A percentile compares a stretch with the other conserved stretches of the same genome.
phyloP scores from a whole-genome alignment of 2,888 invertebrate species.

The Xylota segnis region DNA sequence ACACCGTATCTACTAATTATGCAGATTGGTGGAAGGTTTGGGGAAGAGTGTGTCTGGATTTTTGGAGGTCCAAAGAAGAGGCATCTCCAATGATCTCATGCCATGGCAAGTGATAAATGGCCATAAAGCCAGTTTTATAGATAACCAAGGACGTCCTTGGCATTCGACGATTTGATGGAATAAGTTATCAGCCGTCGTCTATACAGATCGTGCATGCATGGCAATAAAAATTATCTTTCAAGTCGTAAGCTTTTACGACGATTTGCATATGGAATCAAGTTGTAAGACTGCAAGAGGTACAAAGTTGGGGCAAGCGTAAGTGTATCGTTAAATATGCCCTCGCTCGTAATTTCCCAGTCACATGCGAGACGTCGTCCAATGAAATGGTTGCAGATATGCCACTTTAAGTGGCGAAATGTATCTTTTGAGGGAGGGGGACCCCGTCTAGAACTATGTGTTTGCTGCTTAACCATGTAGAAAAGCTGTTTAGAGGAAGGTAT shows the following conservation, averaged over 20 bases:
- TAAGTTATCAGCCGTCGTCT: not conserved
- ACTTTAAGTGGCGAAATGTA: no score
- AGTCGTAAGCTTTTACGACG: not conserved
- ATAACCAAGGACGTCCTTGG: not conserved
- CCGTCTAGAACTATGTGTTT: no score
- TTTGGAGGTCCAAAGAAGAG: not conserved
- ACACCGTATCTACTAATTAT: conserved; percentile 7
- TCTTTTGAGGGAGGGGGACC: no score
- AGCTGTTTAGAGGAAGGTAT: no score
- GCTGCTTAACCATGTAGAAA: no score
- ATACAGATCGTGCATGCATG: not conserved
- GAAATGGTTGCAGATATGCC: no score
- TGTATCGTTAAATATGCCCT: not conserved
- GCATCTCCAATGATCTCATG: not conserved
- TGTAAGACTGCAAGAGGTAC: not conserved
- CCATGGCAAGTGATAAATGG: not conserved
- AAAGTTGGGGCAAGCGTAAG: not conserved
- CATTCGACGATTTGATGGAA: conserved; percentile 1
- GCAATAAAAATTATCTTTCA: conserved; percentile 1
- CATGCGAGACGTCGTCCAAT: no score
- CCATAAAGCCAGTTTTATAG: not conserved
- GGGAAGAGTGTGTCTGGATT: not conserved
- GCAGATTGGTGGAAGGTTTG: not conserved
- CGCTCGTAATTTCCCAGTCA: not conserved
- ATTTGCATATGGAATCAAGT: not conserved